These are phyloP conservation scores for Bathynomus jamesi DNA, from an alignment of 1,140 invertebrate species.

Conservation along the genomic window DNA sequence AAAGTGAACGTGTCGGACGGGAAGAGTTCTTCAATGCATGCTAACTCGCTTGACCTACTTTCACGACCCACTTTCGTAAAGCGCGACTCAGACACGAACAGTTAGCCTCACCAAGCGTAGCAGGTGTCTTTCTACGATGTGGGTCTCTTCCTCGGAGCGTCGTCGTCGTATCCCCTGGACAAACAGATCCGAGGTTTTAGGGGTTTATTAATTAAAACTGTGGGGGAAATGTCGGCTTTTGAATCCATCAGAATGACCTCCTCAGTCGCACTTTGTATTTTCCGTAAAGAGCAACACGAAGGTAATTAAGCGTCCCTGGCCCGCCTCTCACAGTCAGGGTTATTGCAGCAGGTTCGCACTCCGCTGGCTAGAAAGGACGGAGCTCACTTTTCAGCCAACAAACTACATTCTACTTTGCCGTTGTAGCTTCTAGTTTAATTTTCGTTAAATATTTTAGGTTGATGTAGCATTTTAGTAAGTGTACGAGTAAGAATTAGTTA, in stretches of 20 bases:
- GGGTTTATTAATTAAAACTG: neutral
- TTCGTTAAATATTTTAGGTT: neutral
- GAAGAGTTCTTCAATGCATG: neutral
- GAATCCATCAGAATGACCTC: no score
- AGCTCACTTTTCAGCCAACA: neutral
- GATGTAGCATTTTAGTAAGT: neutral
- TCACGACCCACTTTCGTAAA: neutral
- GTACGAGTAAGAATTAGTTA: neutral
- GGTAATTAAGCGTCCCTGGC: neutral
- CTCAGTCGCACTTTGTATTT: neutral
- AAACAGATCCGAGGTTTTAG: neutral
- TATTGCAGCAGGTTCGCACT: no score
- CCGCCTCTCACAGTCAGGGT: neutral
- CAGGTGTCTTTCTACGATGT: neutral
- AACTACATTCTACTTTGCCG: neutral
- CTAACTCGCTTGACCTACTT: conserved; percentile 1
- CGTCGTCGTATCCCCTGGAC: neutral
- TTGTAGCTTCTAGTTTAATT: neutral
- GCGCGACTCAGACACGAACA: neutral
- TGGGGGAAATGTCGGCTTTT: no score
- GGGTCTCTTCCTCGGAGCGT: neutral
- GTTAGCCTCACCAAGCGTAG: neutral
- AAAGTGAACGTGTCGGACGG: neutral
- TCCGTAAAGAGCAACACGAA: neutral
- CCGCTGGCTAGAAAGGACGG: neutral